phyloP scores from a whole-genome alignment of 1,140 invertebrate genomes.

The Leucophenga varia region DNA sequence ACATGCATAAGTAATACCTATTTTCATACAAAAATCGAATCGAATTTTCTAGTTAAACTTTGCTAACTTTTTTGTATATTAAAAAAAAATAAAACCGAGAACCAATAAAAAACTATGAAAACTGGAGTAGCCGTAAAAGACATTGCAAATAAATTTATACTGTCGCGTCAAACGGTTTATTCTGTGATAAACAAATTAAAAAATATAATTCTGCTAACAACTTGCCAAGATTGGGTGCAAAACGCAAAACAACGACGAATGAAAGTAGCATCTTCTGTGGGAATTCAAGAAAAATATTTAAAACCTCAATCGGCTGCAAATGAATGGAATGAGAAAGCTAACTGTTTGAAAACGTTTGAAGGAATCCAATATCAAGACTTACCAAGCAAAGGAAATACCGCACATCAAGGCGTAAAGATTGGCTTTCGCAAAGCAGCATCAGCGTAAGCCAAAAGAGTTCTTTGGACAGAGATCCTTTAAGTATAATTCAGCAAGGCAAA shows the following conservation, averaged over 20 bases:
- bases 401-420: not conserved
- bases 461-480: conserved; percentile 1
- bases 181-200: not conserved
- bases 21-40: no score
- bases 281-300: not conserved
- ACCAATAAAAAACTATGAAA: no score
- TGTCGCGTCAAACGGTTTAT: not conserved
- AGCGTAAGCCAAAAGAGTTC: no score
- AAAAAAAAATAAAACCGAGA: no score
- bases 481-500: not conserved
- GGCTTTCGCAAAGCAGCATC: not conserved
- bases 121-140: not conserved
- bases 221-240: not conserved
- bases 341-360: not conserved
- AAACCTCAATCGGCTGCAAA: not conserved
- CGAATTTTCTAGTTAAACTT: no score
- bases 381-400: not conserved
- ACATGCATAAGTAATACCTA: no score
- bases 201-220: not conserved
- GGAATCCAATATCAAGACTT: not conserved
- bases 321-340: not conserved
- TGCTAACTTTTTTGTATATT: no score
- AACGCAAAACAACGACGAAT: not conserved
- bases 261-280: not conserved
- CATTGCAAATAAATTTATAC: conserved; percentile 1